phyloP scores from a whole-genome alignment of 2,888 invertebrate species.

The Camptogramma bilineatum region DNA sequence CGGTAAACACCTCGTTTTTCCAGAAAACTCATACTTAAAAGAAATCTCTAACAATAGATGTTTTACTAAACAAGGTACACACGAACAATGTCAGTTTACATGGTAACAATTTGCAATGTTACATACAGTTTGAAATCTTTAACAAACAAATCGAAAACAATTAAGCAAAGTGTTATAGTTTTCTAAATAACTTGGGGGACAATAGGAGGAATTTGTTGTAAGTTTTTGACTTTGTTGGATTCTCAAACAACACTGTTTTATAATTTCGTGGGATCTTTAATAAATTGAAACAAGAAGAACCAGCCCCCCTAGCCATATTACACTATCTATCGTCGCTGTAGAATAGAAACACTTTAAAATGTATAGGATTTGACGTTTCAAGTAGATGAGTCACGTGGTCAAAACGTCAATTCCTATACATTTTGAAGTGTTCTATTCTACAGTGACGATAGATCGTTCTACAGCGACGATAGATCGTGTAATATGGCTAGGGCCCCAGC shows the following conservation, averaged over 20 bases:
- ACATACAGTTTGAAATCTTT: slow-evolving; percentile 61
- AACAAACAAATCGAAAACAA: slow-evolving; percentile 67
- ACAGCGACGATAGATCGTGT: too few species aligned
- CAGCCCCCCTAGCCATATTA: too few species aligned
- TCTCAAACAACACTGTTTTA: slow-evolving; percentile 24
- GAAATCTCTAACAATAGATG: slow-evolving; percentile 57
- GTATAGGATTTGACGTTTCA: too few species aligned
- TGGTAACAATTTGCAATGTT: slow-evolving; percentile 68
- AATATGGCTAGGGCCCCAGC: too few species aligned
- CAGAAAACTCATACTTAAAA: slow-evolving; percentile 43
- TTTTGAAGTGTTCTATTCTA: too few species aligned
- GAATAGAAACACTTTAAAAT: too few species aligned
- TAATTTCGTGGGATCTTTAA: not conserved
- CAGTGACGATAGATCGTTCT: too few species aligned
- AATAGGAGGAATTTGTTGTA: slow-evolving; percentile 64
- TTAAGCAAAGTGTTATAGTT: slow-evolving; percentile 55
- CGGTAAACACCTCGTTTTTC: slow-evolving; percentile 32
- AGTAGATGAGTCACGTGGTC: too few species aligned
- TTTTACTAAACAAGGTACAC: slow-evolving; percentile 62
- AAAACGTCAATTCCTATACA: too few species aligned
- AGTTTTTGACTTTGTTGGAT: slow-evolving; percentile 35
- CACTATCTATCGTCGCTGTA: too few species aligned
- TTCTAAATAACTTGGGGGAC: slow-evolving; percentile 67
- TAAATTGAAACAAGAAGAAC: too few species aligned
- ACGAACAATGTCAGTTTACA: slow-evolving; percentile 81